A percentile compares a stretch with the other conserved stretches of the same genome.
Evolutionary conservation across 2,797 vertebrate species (phyloP).

Genomic region (Poeciliopsis turneri): DNA sequence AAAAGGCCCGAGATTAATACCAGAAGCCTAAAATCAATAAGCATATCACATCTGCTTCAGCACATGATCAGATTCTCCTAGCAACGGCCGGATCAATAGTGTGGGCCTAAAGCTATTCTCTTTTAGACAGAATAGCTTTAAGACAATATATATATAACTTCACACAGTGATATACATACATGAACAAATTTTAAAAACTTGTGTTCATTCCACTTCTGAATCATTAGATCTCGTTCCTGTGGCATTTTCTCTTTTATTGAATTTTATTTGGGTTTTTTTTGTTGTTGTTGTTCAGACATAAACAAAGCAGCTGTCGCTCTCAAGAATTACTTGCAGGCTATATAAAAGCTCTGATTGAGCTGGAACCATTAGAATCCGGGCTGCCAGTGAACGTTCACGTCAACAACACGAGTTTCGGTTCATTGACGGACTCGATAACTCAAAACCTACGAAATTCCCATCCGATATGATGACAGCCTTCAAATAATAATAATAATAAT

Average conservation of each 20-base stretch:
- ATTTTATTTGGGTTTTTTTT: background rate
- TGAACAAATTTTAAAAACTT: no score
- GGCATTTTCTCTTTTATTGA: background rate
- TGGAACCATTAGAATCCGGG: background rate
- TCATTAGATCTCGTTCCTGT: background rate
- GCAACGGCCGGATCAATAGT: slow-evolving; percentile 70
- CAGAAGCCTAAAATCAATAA: slow-evolving; percentile 71
- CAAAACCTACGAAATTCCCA: background rate
- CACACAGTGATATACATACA: no score
- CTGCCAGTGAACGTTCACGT: background rate
- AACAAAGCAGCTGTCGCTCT: background rate
- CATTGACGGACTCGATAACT: slow-evolving; percentile 1
- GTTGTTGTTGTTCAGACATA: background rate
- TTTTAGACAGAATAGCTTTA: no score
- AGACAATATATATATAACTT: no score
- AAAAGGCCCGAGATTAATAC: slow-evolving; percentile 69
- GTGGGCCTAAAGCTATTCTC: slow-evolving; percentile 28
- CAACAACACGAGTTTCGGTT: background rate
- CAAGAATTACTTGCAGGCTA: background rate
- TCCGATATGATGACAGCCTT: background rate
- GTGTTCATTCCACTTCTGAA: background rate
- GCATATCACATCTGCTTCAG: slow-evolving; percentile 74
- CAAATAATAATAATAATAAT: no score
- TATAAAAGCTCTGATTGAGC: background rate
- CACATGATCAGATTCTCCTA: slow-evolving; percentile 68